Evolutionary conservation across 2,113 vertebrate genomes (phyloP).

Genomic region (Willisornis vidua): DNA sequence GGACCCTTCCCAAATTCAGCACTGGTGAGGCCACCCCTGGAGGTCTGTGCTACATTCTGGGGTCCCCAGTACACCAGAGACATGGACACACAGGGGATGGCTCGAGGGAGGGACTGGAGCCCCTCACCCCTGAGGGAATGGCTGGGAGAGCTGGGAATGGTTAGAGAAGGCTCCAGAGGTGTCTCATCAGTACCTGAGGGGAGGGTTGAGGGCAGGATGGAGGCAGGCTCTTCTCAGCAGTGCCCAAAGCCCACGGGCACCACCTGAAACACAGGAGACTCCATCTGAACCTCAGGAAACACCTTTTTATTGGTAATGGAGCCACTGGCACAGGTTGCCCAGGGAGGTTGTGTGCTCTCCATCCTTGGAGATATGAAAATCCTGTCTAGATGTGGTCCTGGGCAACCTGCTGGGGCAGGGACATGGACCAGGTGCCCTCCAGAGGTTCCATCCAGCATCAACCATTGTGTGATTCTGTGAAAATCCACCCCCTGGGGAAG

Average conservation of each 20-base stretch:
- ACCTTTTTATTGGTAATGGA: neutral
- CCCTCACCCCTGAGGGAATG: rapidly evolving
- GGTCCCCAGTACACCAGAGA: rapidly evolving
- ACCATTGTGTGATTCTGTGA: neutral
- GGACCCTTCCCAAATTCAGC: neutral
- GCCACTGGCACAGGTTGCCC: neutral
- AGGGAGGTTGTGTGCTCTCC: neutral
- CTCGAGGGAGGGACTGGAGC: rapidly evolving
- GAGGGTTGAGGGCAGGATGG: neutral
- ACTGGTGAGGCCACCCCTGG: too few relatives aligned
- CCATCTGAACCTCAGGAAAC: neutral
- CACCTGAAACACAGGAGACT: neutral
- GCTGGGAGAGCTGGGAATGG: neutral
- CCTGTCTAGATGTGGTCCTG: rapidly evolving
- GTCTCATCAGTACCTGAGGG: rapidly evolving
- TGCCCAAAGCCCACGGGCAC: neutral
- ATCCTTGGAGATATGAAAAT: neutral
- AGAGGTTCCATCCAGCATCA: neutral
- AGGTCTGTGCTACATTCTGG: neutral
- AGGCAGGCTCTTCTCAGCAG: neutral
- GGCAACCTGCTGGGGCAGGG: neutral
- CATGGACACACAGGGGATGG: rapidly evolving
- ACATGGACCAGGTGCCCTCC: neutral
- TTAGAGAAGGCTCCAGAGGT: neutral
- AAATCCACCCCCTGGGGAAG: neutral